Percentiles rank a stretch among this genome's conserved stretches.
These are phyloP conservation scores for Zaprionus tsacasi DNA, from an alignment of 1,140 invertebrate genomes.

Conservation along the genomic window DNA sequence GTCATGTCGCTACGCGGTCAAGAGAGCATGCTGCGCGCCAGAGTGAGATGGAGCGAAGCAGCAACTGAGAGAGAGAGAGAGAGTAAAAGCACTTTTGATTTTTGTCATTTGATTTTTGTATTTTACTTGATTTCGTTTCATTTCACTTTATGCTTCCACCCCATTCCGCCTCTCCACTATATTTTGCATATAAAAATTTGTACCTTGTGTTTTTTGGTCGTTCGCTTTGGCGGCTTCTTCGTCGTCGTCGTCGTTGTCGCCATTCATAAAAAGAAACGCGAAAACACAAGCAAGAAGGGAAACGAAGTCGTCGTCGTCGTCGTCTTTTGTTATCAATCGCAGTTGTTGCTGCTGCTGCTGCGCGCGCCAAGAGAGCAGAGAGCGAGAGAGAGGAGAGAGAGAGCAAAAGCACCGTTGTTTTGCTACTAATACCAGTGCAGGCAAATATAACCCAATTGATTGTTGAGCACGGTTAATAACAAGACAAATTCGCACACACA, in stretches of 20 bases:
- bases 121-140: conserved; percentile 30
- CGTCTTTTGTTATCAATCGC: conserved; percentile 64
- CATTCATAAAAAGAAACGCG: conserved; percentile 62
- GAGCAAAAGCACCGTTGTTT: conserved; percentile 66
- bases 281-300: conserved; percentile 11
- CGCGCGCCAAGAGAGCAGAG: not conserved
- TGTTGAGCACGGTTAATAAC: conserved; percentile 36
- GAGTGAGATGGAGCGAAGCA: conserved; percentile 16
- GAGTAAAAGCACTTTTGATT: conserved; percentile 54
- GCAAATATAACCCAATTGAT: conserved; percentile 69
- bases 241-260: conserved; percentile 4
- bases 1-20: conserved; percentile 36
- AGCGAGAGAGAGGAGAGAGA: conserved; percentile 17
- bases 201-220: conserved; percentile 53
- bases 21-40: conserved; percentile 18
- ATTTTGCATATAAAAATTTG: conserved; percentile 50
- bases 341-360: conserved; percentile 45
- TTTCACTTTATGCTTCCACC: conserved; percentile 17
- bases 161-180: conserved; percentile 10
- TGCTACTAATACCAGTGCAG: conserved; percentile 41
- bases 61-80: not conserved
- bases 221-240: conserved; percentile 24
- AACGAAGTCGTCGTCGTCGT: conserved; percentile 16
- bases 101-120: conserved; percentile 49
- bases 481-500: conserved; percentile 28